Evolutionary conservation across 1,140 invertebrate species (phyloP).

Genomic region (Caerostris extrusa): DNA sequence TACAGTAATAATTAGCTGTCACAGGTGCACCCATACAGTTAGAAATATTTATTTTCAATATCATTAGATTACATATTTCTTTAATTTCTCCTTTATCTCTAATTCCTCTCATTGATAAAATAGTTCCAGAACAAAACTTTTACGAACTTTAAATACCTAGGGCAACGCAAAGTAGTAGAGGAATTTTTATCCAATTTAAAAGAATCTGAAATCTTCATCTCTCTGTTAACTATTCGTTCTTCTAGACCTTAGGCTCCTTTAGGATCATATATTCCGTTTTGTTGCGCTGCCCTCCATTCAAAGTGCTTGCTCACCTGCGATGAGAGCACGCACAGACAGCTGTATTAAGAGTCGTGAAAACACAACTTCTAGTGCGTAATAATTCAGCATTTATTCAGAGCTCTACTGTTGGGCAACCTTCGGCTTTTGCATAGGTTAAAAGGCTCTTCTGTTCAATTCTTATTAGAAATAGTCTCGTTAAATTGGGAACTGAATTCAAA

Average conservation of each 20-base stretch:
- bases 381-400: background rate
- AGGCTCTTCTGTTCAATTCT: no score
- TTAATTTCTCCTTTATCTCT: no score
- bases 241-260: background rate
- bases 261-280: background rate
- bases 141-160: background rate
- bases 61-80: no score
- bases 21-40: no score
- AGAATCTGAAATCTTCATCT: background rate
- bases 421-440: background rate
- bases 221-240: background rate
- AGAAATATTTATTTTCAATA: no score
- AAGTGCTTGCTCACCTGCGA: slow-evolving; percentile 5
- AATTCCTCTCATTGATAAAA: no score
- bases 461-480: no score
- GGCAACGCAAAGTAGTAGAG: background rate
- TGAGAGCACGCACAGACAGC: slow-evolving; percentile 30
- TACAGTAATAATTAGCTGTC: no score
- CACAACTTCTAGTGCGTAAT: slow-evolving; percentile 15
- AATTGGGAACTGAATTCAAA: no score
- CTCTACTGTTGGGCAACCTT: background rate
- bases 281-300: background rate
- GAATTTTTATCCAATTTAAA: background rate
- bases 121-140: background rate
- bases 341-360: slow-evolving; percentile 39